Percentiles rank a stretch among this genome's conserved stretches.
phyloP scores from a whole-genome alignment of 2,888 invertebrate species.

The Onchidella celtica region DNA sequence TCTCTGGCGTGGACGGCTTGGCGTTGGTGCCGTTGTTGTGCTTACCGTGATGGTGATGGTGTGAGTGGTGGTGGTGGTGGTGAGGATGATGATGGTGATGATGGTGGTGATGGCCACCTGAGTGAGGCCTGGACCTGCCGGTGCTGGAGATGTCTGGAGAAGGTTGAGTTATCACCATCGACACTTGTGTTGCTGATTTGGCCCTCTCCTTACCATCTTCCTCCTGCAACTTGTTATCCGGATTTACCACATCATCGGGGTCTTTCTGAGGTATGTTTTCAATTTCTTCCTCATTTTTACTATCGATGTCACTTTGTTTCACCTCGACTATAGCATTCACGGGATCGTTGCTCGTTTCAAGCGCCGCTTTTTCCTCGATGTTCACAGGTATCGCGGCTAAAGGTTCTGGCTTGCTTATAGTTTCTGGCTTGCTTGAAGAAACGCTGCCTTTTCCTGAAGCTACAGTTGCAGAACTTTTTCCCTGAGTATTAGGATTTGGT shows the following conservation, averaged over 20 bases:
- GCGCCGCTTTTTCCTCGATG: conserved; percentile 14
- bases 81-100: neutral
- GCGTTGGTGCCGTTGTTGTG: neutral
- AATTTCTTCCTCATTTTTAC: neutral
- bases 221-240: neutral
- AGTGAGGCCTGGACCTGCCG: neutral
- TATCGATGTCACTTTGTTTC: neutral
- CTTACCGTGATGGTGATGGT: neutral
- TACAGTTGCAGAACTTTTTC: no score
- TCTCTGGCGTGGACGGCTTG: conserved; percentile 18
- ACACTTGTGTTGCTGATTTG: neutral
- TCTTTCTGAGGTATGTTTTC: neutral
- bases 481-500: neutral
- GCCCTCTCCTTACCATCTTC: neutral
- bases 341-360: neutral
- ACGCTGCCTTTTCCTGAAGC: no score
- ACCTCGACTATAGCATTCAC: neutral
- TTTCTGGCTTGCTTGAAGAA: no score
- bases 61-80: neutral
- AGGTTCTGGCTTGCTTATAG: no score
- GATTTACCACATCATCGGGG: neutral
- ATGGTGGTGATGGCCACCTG: neutral
- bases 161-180: neutral
- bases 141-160: neutral
- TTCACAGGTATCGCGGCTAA: no score